phyloP scores from a whole-genome alignment of 2,113 vertebrate species.

The Campylomormyrus numenius region DNA sequence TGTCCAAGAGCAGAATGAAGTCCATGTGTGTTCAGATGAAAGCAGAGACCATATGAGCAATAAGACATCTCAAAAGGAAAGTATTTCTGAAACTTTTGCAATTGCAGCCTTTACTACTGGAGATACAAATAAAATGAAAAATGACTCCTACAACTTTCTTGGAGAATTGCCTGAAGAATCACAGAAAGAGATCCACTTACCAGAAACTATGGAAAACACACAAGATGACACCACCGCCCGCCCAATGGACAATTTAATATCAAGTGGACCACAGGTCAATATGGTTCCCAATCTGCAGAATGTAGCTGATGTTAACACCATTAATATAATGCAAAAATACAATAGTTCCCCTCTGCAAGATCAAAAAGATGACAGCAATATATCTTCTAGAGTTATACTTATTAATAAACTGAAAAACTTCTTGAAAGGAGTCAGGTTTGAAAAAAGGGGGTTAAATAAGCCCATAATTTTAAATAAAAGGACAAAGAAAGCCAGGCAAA shows the following conservation, averaged over 20 bases:
- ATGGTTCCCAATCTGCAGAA: not conserved
- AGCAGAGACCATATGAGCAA: not conserved
- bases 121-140: not conserved
- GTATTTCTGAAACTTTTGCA: not conserved
- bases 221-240: not conserved
- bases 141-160: not conserved
- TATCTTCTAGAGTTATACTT: slow-evolving; percentile 25
- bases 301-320: not conserved
- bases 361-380: slow-evolving; percentile 7
- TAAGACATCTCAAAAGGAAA: not conserved
- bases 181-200: not conserved
- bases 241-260: not conserved
- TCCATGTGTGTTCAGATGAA: not conserved
- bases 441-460: slow-evolving; percentile 22
- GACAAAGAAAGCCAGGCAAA: not conserved
- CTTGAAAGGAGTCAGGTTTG: slow-evolving; percentile 35
- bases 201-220: not conserved
- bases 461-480: slow-evolving; percentile 14
- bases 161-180: not conserved
- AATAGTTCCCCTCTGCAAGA: slow-evolving; percentile 4
- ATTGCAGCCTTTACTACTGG: not conserved
- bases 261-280: not conserved
- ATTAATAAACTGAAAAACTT: slow-evolving; percentile 37
- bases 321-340: not conserved
- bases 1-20: not conserved